Evolutionary conservation across 1,140 invertebrate species (phyloP), one percentile per base, ranked within the genome.

Genomic region (Atta texana): DNA sequence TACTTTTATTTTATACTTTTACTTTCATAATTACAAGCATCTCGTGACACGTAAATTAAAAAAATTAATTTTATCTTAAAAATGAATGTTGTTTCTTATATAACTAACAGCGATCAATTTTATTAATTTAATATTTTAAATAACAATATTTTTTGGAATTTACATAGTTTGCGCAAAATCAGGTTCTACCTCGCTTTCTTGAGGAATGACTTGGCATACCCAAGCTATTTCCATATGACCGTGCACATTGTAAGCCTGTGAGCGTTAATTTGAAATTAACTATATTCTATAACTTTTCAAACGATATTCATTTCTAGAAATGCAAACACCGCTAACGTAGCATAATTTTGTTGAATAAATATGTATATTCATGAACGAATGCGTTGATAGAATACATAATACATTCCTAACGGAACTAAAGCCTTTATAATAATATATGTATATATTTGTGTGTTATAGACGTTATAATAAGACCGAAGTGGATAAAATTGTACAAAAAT

Each of bases 151-250:
- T 63, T 28, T 55, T 39, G 2, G 7, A 81, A 16, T 69, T 81
- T 81, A 69, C 44, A n/a, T 14, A 59, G 16, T 61, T 78, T 55
- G 24, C 34, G n/a, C 28, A 69, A 64, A 86, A 91, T 78, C 63
- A 87, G 86, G 82, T 85, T 81, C 66, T 63, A 61, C 57, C 72
- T 81, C 72, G 34, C 66, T 85, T 59, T 88, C 75, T 57, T 85
- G 78, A 69, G 55, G 64, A 77, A 69, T 93, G 93, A 93, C 93
- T 92, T 51, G 28, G 86, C 93, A 64, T 74, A 89, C 59, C 51
- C 34, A 75, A 87, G 69, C 89, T 91, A 92, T 93, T 92, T 90
- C 85, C 71, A 51, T 90, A 88, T 92, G 92, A 93, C 91, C 90
- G 16, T 81, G 92, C 92, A 81, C 16, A 92, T 90, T 49, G 53